A percentile compares a stretch with the other conserved stretches of the same genome.
Conservation (phyloP, 2,113 vertebrate species). For the Acanthochromis polyacanthus region DNA sequence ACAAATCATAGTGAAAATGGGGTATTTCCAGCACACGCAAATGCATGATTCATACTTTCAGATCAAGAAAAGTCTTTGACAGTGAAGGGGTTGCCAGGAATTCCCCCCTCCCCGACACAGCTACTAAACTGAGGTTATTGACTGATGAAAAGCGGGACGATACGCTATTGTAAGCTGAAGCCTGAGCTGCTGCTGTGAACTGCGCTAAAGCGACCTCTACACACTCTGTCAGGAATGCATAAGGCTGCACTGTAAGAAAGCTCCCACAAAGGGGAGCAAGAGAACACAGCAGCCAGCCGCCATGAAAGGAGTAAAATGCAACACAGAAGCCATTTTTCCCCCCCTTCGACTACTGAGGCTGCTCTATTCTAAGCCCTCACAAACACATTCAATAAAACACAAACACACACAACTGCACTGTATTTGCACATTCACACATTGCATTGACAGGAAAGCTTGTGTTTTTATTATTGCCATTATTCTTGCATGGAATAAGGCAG, state of each 20-base stretch:
- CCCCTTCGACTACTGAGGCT: constrained; percentile 45
- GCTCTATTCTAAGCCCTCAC: constrained; percentile 34
- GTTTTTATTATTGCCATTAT: constrained; percentile 6
- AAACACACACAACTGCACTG: background rate
- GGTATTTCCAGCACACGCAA: constrained; percentile 64
- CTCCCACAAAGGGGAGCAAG: constrained; percentile 81
- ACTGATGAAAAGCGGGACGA: constrained; percentile 35
- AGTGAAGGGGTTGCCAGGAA: constrained; percentile 40
- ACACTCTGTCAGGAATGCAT: constrained; percentile 38
- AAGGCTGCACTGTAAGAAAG: constrained; percentile 59
- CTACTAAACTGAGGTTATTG: constrained; percentile 9
- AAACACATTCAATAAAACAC: constrained; percentile 12
- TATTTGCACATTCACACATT: background rate
- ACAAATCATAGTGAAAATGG: constrained; percentile 61
- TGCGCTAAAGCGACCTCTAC: constrained; percentile 71
- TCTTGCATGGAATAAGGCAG: constrained; percentile 14
- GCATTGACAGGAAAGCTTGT: background rate
- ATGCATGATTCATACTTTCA: constrained; percentile 63
- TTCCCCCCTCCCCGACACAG: constrained; percentile 45
- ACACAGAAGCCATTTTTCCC: constrained; percentile 74
- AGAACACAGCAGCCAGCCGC: constrained; percentile 63
- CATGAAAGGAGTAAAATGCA: constrained; percentile 73
- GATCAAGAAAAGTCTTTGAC: constrained; percentile 16
- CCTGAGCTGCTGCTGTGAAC: constrained; percentile 40
- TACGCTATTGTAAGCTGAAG: constrained; percentile 23